Percentiles rank a stretch among this genome's conserved stretches.
phyloP scores from a whole-genome alignment of 92 coral and sea anemone species.

The Siderastrea radians region DNA sequence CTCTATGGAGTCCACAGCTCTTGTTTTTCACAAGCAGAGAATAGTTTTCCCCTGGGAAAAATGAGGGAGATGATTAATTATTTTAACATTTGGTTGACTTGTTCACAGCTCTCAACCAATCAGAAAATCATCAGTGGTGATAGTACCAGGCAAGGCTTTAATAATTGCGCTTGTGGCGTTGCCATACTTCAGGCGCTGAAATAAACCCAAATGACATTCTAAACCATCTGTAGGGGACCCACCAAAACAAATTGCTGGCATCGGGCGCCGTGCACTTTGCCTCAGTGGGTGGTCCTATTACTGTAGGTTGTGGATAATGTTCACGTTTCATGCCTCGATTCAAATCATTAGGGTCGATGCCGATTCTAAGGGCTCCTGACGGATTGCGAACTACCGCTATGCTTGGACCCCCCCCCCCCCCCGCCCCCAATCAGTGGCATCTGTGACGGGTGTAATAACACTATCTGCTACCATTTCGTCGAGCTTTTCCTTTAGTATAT shows the following conservation, averaged over 20 bases:
- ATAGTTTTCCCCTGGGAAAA: not conserved
- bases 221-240: not conserved
- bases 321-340: constrained; percentile 44
- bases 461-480: constrained; percentile 49
- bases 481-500: constrained; percentile 36
- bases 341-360: not conserved
- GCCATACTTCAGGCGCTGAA: not conserved
- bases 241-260: constrained; percentile 2
- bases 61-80: not conserved
- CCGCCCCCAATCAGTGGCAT: constrained; percentile 48
- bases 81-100: not conserved
- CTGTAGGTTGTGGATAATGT: constrained; percentile 40
- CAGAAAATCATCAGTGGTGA: too few relatives aligned
- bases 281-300: constrained; percentile 24
- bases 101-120: too few relatives aligned
- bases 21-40: not conserved
- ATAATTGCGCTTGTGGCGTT: not conserved
- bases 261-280: constrained; percentile 31
- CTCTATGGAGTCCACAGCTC: not conserved
- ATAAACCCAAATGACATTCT: not conserved
- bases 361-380: too few relatives aligned
- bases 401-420: constrained; percentile 23
- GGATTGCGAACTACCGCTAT: constrained; percentile 31
- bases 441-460: constrained; percentile 44
- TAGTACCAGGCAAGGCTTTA: not conserved